phyloP scores from a whole-genome alignment of 1,140 invertebrate genomes.

The Amphibalanus amphitrite region DNA sequence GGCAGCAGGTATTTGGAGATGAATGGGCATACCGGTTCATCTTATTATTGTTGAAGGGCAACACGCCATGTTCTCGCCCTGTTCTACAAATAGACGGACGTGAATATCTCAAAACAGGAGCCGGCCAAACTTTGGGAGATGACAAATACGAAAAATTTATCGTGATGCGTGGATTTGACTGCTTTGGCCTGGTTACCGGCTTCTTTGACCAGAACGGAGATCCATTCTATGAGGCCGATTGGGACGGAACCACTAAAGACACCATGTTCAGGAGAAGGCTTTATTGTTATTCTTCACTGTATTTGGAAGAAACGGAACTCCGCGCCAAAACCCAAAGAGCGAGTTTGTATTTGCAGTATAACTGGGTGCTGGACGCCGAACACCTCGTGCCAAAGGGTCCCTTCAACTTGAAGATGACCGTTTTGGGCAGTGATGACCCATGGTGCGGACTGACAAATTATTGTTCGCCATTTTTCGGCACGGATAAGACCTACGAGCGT shows the following conservation, averaged over 20 bases:
- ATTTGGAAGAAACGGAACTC: background rate
- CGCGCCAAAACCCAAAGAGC: background rate
- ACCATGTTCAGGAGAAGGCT: background rate
- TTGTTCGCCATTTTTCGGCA: background rate
- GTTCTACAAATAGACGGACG: background rate
- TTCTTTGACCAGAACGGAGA: background rate
- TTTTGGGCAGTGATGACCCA: background rate
- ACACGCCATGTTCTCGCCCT: background rate
- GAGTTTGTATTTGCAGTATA: background rate
- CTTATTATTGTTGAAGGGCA: background rate
- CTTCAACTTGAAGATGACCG: background rate
- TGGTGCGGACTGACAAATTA: background rate
- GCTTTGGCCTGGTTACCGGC: background rate
- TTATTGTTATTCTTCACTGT: background rate
- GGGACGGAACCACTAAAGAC: background rate
- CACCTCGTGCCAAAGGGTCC: background rate
- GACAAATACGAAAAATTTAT: background rate
- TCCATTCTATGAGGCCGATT: background rate
- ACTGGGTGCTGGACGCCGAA: background rate
- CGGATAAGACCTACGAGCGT: background rate
- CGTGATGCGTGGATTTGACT: background rate
- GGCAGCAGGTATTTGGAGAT: background rate
- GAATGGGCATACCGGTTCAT: background rate
- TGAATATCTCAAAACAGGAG: background rate
- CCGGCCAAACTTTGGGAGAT: background rate